Percentiles rank a stretch among this genome's conserved stretches.
Evolutionary conservation across 2,888 invertebrate genomes (phyloP).

Genomic region (Rotaria macrura): DNA sequence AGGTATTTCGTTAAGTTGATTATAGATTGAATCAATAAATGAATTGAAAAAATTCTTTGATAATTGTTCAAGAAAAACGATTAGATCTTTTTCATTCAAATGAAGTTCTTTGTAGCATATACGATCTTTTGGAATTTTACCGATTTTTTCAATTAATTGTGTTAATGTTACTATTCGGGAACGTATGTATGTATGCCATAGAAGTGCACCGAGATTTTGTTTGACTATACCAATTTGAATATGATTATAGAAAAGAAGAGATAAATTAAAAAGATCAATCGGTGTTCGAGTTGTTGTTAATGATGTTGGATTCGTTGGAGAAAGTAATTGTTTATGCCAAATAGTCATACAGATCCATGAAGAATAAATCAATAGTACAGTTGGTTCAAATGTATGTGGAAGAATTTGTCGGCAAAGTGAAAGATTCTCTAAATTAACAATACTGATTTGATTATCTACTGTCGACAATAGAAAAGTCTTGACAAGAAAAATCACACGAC

Average conservation of each 20-base stretch:
- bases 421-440: not conserved
- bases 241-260: not conserved
- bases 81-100: slow-evolving; percentile 19
- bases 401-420: not conserved
- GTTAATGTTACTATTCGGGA: not conserved
- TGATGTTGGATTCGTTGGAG: not conserved
- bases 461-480: no score
- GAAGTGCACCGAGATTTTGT: not conserved
- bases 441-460: not conserved
- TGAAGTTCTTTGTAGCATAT: slow-evolving; percentile 54
- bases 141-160: slow-evolving; percentile 40
- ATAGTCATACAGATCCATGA: not conserved
- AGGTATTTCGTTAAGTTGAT: slow-evolving; percentile 45
- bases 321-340: slow-evolving; percentile 12
- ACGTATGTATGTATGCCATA: slow-evolving; percentile 16
- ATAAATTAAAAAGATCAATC: not conserved
- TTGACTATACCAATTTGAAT: not conserved
- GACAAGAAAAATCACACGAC: no score
- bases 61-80: slow-evolving; percentile 11
- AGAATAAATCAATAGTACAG: not conserved
- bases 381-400: slow-evolving; percentile 21
- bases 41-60: slow-evolving; percentile 28
- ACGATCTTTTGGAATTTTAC: slow-evolving; percentile 72
- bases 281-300: not conserved
- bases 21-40: slow-evolving; percentile 44